Conservation (phyloP, 2,113 vertebrate species). For the Origma solitaria region DNA sequence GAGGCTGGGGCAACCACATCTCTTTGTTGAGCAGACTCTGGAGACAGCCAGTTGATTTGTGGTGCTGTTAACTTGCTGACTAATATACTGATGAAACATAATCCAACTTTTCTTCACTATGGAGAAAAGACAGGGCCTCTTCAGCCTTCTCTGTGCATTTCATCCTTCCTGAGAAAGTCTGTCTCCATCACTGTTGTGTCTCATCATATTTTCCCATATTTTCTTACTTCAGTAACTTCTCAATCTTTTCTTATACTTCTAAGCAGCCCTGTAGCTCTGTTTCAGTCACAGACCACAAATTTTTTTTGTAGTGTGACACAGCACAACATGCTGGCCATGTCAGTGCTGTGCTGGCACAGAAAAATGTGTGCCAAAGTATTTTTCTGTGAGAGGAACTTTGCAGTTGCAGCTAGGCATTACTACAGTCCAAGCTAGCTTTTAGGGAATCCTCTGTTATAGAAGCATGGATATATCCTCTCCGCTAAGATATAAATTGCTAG, state of each 20-base stretch:
- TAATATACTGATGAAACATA: not conserved
- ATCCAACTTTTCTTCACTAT: not conserved
- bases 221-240: not conserved
- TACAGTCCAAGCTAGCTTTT: not conserved
- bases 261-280: not conserved
- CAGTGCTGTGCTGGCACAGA: not conserved
- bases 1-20: not conserved
- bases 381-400: not conserved
- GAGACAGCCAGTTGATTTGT: not conserved
- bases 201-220: not conserved
- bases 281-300: not conserved
- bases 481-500: not conserved
- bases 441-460: not conserved
- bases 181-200: not conserved
- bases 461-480: not conserved
- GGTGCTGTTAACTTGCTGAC: not conserved
- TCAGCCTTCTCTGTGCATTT: not conserved
- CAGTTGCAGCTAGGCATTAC: not conserved
- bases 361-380: not conserved
- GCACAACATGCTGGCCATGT: not conserved
- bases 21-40: not conserved
- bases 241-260: not conserved
- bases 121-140: not conserved
- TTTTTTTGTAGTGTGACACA: not conserved
- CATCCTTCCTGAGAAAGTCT: not conserved